phyloP scores from a whole-genome alignment of 92 coral and sea anemone genomes.

The Zoanthus sociatus region DNA sequence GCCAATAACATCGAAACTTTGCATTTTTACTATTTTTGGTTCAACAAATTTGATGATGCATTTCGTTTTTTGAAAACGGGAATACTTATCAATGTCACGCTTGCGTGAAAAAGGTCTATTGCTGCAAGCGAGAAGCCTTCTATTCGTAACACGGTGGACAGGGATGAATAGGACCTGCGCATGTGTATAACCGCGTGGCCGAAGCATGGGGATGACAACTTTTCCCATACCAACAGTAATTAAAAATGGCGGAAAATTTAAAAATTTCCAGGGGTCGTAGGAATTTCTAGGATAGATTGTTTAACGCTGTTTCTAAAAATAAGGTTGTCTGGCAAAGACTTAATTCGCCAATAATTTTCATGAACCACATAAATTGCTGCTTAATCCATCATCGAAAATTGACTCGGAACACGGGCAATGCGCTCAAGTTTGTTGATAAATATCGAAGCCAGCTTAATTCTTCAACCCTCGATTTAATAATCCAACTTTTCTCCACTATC shows the following conservation, averaged over 20 bases:
- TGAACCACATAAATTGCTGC: constrained; percentile 8
- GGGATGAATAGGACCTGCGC: constrained; percentile 28
- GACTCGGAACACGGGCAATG: neutral
- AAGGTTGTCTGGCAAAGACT: neutral
- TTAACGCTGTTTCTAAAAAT: neutral
- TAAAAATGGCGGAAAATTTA: constrained; percentile 31
- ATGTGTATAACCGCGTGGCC: constrained; percentile 8
- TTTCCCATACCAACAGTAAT: constrained; percentile 16
- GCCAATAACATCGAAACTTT: too few species aligned
- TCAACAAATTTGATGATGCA: too few species aligned
- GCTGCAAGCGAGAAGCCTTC: too few species aligned
- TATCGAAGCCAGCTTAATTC: neutral
- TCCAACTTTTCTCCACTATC: too few species aligned
- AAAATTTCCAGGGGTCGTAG: neutral
- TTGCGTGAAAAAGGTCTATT: too few species aligned
- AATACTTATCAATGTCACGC: too few species aligned
- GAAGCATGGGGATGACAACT: constrained; percentile 9
- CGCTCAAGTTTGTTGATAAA: neutral
- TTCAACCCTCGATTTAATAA: too few species aligned
- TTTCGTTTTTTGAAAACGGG: too few species aligned
- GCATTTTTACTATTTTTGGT: too few species aligned
- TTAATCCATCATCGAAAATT: constrained; percentile 2
- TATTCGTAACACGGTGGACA: too few species aligned
- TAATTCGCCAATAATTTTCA: constrained; percentile 1
- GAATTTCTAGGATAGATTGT: neutral